Percentiles rank a stretch among this genome's conserved stretches.
These are phyloP conservation scores for Disparrhopalites patrizii DNA, from an alignment of 2,888 invertebrate genomes.

Conservation along the genomic window DNA sequence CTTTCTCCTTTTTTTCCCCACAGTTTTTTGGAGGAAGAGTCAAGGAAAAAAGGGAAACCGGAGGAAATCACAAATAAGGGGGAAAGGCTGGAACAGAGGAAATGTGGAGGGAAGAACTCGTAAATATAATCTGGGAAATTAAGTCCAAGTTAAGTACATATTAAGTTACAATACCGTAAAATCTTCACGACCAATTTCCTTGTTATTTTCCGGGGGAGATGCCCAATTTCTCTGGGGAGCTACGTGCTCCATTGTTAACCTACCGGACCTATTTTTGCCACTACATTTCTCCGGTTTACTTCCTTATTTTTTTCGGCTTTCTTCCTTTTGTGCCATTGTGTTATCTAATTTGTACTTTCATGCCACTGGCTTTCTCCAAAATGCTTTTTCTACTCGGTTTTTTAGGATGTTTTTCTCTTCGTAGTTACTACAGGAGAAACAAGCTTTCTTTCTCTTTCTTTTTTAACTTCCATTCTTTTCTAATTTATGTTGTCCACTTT, in stretches of 20 bases:
- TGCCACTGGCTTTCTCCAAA: background rate
- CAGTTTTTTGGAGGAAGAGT: background rate
- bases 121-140: constrained; percentile 12
- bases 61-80: background rate
- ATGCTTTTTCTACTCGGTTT: no score
- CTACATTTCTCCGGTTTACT: no score
- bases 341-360: no score
- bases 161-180: constrained; percentile 2
- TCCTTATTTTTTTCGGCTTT: no score
- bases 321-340: no score
- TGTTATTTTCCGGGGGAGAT: background rate
- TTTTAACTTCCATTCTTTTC: background rate
- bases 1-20: background rate
- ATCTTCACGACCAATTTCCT: constrained; percentile 3
- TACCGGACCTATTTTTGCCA: no score
- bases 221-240: constrained; percentile 1
- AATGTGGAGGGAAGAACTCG: background rate
- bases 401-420: background rate
- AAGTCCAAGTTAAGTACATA: constrained; percentile 8
- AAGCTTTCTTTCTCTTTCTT: background rate
- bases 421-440: background rate
- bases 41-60: background rate
- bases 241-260: no score
- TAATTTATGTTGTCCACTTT: no score
- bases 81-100: background rate